Evolutionary conservation across 2,113 vertebrate genomes (phyloP).

Genomic region (Xiphophorus hellerii): DNA sequence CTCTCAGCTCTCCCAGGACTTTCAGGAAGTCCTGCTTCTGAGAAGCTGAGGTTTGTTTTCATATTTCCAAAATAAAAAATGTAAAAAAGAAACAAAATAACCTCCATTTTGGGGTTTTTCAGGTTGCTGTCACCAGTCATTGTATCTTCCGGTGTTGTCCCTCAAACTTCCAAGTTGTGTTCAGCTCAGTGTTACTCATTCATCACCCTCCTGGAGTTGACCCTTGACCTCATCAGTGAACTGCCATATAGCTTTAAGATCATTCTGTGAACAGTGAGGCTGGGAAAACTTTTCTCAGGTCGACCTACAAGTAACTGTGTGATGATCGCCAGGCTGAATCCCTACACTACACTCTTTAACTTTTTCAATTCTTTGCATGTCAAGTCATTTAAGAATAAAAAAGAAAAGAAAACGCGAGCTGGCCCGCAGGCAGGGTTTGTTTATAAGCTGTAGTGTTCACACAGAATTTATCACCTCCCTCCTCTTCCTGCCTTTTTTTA

Average conservation of each 20-base stretch:
- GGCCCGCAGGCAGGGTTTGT: conserved; percentile 75
- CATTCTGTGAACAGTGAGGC: conserved; percentile 39
- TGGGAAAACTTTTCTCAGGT: conserved; percentile 65
- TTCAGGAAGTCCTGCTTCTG: conserved; percentile 25
- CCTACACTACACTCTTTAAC: conserved; percentile 53
- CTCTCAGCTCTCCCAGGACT: conserved; percentile 40
- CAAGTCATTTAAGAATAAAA: conserved; percentile 36
- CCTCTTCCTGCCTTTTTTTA: conserved; percentile 52
- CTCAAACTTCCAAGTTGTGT: conserved; percentile 22
- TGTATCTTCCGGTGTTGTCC: conserved; percentile 30
- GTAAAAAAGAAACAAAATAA: too few relatives aligned
- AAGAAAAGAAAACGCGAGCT: conserved; percentile 35
- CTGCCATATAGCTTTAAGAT: conserved; percentile 62
- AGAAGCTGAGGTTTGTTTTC: conserved; percentile 33
- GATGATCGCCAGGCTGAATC: conserved; percentile 29
- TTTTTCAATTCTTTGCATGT: conserved; percentile 65
- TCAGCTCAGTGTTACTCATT: conserved; percentile 41
- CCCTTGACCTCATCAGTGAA: conserved; percentile 22
- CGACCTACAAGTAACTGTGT: conserved; percentile 38
- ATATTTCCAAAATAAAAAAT: background rate
- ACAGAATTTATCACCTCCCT: conserved; percentile 57
- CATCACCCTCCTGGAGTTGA: conserved; percentile 8
- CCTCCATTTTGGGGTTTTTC: conserved; percentile 22
- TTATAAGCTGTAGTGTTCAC: conserved; percentile 60
- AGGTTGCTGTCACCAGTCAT: conserved; percentile 23